phyloP scores from a whole-genome alignment of 1,140 invertebrate species.

The Euschistus heros region DNA sequence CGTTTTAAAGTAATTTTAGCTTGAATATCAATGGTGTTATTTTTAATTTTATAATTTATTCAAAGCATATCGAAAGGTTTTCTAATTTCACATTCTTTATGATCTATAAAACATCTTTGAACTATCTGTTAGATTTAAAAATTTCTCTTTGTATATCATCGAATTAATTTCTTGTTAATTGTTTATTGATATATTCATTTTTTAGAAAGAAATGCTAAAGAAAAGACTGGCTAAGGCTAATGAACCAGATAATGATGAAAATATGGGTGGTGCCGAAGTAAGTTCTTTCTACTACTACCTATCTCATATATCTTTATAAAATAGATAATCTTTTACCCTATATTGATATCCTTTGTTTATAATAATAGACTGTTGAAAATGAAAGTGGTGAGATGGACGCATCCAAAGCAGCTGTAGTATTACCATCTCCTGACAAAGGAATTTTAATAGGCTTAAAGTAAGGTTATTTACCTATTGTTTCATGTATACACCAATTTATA shows the following conservation, averaged over 20 bases:
- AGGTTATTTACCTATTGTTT: background rate
- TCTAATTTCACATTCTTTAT: too few relatives aligned
- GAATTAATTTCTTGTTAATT: too few relatives aligned
- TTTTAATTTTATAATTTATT: too few relatives aligned
- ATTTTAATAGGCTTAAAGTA: slow-evolving; percentile 36
- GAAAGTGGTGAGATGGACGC: slow-evolving; percentile 1
- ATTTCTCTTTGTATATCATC: too few relatives aligned
- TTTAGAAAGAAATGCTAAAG: slow-evolving; percentile 28
- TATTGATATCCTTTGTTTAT: background rate
- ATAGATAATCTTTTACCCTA: background rate
- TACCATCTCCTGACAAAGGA: slow-evolving; percentile 33
- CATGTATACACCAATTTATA: background rate
- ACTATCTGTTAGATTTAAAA: too few relatives aligned
- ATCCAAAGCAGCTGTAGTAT: slow-evolving; percentile 19
- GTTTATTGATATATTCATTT: slow-evolving; percentile 20
- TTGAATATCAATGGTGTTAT: too few relatives aligned
- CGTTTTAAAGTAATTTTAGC: too few relatives aligned
- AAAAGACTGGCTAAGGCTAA: slow-evolving; percentile 19
- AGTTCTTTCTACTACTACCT: slow-evolving; percentile 2
- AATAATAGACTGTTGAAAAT: background rate
- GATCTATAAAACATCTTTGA: too few relatives aligned
- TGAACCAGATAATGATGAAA: slow-evolving; percentile 23
- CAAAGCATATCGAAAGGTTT: too few relatives aligned
- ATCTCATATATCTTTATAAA: slow-evolving; percentile 7
- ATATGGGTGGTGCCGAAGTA: slow-evolving; percentile 18